These are phyloP conservation scores for Chrysomallon squamiferum DNA, from an alignment of 1,140 invertebrate genomes.

Conservation along the genomic window DNA sequence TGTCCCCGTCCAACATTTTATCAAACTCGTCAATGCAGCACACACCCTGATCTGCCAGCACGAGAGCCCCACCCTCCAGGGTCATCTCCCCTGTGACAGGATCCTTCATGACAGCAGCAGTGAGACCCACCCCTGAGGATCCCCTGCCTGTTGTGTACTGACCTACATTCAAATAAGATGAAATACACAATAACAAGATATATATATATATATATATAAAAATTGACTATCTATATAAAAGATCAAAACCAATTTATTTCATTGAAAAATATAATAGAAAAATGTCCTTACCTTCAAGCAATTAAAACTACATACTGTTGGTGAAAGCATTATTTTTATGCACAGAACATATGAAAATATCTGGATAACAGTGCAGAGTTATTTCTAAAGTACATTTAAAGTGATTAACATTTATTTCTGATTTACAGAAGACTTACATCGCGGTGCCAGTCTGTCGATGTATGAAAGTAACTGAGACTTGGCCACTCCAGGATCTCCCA, in stretches of 20 bases:
- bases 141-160: slow-evolving; percentile 98
- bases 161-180: slow-evolving; percentile 57
- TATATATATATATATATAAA: too few species aligned
- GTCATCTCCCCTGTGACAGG: slow-evolving; percentile 97
- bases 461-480: slow-evolving; percentile 97
- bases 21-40: slow-evolving; percentile 99
- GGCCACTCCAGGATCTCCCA: slow-evolving; percentile 99
- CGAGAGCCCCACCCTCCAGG: slow-evolving; percentile 96
- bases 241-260: too few species aligned
- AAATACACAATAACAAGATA: too few species aligned
- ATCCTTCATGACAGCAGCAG: slow-evolving; percentile 98
- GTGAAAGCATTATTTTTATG: too few species aligned
- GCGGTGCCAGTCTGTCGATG: slow-evolving; percentile 89
- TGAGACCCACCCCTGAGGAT: slow-evolving; percentile 96
- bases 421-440: slow-evolving; percentile 69
- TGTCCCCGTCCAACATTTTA: slow-evolving; percentile 96
- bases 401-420: too few species aligned
- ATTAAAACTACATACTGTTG: too few species aligned
- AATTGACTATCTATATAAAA: too few species aligned
- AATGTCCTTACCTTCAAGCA: too few species aligned
- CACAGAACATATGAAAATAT: too few species aligned
- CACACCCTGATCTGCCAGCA: slow-evolving; percentile 94
- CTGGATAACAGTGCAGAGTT: too few species aligned
- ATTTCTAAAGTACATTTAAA: too few species aligned
- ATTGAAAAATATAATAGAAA: too few species aligned